phyloP scores from a whole-genome alignment of 2,797 vertebrate genomes.

The Crotalus adamanteus region DNA sequence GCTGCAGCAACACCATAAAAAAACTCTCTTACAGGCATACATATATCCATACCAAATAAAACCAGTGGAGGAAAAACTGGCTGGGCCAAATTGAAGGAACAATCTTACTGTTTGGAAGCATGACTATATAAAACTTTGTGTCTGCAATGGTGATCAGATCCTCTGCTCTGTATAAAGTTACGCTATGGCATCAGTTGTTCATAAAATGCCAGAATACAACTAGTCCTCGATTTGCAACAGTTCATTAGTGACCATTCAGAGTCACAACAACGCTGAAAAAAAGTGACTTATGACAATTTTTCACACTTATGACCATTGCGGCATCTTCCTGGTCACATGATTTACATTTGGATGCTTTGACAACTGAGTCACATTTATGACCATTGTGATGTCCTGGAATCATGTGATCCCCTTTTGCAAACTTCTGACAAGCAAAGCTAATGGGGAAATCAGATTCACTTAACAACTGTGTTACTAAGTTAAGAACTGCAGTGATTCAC shows the following conservation, averaged over 20 bases:
- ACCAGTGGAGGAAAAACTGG: neutral
- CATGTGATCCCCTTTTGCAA: neutral
- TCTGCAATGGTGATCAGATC: neutral
- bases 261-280: neutral
- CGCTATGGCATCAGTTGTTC: neutral
- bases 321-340: neutral
- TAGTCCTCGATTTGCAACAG: neutral
- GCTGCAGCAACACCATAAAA: neutral
- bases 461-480: neutral
- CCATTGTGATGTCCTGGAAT: too few relatives aligned
- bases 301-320: neutral
- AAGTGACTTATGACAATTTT: neutral
- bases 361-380: neutral
- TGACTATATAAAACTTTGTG: neutral
- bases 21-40: neutral
- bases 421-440: neutral
- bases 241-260: neutral
- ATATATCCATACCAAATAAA: neutral
- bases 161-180: neutral
- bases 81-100: neutral
- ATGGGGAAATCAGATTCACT: neutral
- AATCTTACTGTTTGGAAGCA: neutral
- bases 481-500: neutral
- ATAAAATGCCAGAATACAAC: neutral
- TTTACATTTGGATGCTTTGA: neutral